phyloP scores from a whole-genome alignment of 1,140 invertebrate genomes.

The Geopemphigus sp. region DNA sequence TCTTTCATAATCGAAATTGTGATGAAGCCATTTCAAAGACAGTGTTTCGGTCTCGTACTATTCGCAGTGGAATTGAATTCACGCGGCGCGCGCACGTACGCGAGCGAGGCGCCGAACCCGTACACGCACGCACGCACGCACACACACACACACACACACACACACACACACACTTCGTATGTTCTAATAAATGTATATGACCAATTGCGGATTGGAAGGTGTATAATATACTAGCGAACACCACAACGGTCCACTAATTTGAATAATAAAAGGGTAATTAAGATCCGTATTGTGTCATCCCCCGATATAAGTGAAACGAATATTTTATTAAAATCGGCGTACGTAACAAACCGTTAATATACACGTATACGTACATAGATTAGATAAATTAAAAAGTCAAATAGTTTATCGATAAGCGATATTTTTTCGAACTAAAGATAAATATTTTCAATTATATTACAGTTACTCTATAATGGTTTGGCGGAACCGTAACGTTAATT shows the following conservation, averaged over 20 bases:
- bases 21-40: constrained; percentile 33
- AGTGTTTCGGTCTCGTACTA: not conserved
- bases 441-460: too few relatives aligned
- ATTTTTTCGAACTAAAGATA: too few relatives aligned
- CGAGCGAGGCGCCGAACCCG: too few relatives aligned
- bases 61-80: constrained; percentile 38
- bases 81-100: not conserved
- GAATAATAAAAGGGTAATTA: constrained; percentile 30
- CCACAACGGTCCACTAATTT: not conserved
- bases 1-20: constrained; percentile 43
- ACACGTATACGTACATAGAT: too few relatives aligned
- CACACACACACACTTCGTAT: not conserved
- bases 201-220: constrained; percentile 8
- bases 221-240: not conserved
- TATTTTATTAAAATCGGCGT: not conserved
- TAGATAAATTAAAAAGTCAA: too few relatives aligned
- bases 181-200: not conserved
- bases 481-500: too few relatives aligned
- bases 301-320: not conserved
- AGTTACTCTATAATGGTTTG: too few relatives aligned
- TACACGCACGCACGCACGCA: too few relatives aligned
- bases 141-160: constrained; percentile 9
- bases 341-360: too few relatives aligned
- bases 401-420: too few relatives aligned
- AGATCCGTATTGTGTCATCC: not conserved